These are phyloP conservation scores for Cossypha niveicapilla DNA, from an alignment of 2,797 vertebrate species.

Conservation along the genomic window DNA sequence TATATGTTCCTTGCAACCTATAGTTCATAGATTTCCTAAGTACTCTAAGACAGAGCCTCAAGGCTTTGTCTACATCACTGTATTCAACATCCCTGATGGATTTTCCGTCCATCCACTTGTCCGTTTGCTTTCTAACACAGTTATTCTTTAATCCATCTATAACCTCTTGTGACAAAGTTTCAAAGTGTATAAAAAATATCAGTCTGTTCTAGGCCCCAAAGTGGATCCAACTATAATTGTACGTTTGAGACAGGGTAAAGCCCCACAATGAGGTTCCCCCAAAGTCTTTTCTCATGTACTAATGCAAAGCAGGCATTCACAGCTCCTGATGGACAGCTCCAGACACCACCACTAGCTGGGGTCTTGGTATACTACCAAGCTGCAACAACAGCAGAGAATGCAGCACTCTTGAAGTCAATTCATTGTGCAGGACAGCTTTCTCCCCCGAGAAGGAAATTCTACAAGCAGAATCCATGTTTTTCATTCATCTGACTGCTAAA, in stretches of 20 bases:
- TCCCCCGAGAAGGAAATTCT: background rate
- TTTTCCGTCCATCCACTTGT: background rate
- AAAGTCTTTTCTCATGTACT: background rate
- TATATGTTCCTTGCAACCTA: background rate
- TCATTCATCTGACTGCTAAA: background rate
- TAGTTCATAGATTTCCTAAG: background rate
- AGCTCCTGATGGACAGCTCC: background rate
- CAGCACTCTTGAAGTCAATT: background rate
- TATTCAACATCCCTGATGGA: background rate
- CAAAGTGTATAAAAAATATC: background rate
- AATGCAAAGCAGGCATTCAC: background rate
- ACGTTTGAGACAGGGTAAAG: rapidly evolving
- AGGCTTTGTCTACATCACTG: background rate
- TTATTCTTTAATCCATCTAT: background rate
- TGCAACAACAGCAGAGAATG: background rate
- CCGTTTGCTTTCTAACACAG: background rate
- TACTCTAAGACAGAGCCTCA: background rate
- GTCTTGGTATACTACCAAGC: too few species aligned
- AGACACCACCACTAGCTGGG: background rate
- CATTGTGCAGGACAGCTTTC: background rate
- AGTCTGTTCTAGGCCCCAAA: background rate
- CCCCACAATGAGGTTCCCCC: background rate
- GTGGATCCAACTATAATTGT: background rate
- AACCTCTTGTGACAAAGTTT: background rate
- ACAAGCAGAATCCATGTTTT: background rate